phyloP scores from a whole-genome alignment of 2,888 invertebrate genomes.

The Cephus pulcher region DNA sequence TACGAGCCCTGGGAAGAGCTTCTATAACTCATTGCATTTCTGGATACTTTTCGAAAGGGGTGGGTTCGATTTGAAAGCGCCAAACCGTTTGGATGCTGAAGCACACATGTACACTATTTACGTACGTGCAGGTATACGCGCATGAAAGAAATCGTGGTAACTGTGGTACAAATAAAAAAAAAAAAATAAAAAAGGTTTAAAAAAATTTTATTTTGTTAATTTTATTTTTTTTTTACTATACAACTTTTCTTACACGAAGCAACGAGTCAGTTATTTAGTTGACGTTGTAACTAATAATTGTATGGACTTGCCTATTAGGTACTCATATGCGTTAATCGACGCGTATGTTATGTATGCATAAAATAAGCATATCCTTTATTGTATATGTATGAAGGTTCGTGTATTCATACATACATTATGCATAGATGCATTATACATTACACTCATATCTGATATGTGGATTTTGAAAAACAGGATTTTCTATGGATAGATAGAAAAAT shows the following conservation, averaged over 20 bases:
- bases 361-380: too few relatives aligned
- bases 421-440: background rate
- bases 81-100: background rate
- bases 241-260: too few relatives aligned
- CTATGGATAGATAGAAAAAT: background rate
- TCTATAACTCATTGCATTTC: background rate
- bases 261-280: too few relatives aligned
- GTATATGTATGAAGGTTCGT: background rate
- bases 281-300: background rate
- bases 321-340: too few relatives aligned
- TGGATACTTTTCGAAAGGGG: background rate
- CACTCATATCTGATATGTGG: background rate
- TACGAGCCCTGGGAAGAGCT: constrained; percentile 1
- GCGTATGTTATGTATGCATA: too few relatives aligned
- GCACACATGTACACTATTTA: background rate
- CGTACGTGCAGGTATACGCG: too few relatives aligned
- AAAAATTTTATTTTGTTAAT: background rate
- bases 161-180: background rate
- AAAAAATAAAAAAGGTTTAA: too few relatives aligned
- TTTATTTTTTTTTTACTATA: background rate
- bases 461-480: background rate
- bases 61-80: background rate
- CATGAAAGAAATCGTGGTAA: background rate
- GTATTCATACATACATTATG: background rate
- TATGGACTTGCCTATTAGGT: background rate